Base-by-base conservation (phyloP, 2,113 vertebrate species). In the Vireo altiloquus region DNA sequence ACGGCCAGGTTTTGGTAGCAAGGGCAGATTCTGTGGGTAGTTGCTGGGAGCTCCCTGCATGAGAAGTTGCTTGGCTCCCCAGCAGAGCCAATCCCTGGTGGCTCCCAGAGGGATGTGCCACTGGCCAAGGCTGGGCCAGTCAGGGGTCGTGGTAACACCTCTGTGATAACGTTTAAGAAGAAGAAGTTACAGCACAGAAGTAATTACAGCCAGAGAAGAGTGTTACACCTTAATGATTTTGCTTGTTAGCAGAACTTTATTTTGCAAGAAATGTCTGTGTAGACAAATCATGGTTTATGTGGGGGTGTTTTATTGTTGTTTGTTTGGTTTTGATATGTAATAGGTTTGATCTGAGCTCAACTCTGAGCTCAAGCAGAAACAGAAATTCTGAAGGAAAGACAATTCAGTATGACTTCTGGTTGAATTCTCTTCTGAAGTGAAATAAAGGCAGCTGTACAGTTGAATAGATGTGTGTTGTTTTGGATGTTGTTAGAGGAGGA, bases 51-150 rank as follows among this genome's bases (percentile, higher is more conserved):
- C n/a, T 68, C 28, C 22, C 22, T 39, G 52, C n/a, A n/a, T n/a
- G n/a, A n/a, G n/a, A n/a, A n/a, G n/a, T n/a, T n/a, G n/a, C n/a
- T n/a, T n/a, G n/a, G n/a, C 8, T 46, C 63, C 16, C 63, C 78
- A 23, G 35, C 65, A 35, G 15, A 50, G 44, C 79, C 65, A 6
- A 1, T 19, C 54, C 54, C 65, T 28, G 64, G 24, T 1, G 1
- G 35, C 65, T 50, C 23, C 44, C 46, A 12, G 9, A 10, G 7
- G 11, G 18, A 12, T 7, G 15, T 28, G 65, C 53, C 17, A 20
- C 35, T 1, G 1, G 42, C 35, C 35, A 13, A 15, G 20, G 46
- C 54, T 70, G 31, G 54, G 46, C 54, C 1, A 0, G 12, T 30
- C 54, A 19, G 46, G 16, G 35, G 4, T 23, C 31, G 5, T 50